Percentiles rank a stretch among this genome's conserved stretches.
Conservation (phyloP, 1,140 invertebrate species). For the Ceratina japonica region DNA sequence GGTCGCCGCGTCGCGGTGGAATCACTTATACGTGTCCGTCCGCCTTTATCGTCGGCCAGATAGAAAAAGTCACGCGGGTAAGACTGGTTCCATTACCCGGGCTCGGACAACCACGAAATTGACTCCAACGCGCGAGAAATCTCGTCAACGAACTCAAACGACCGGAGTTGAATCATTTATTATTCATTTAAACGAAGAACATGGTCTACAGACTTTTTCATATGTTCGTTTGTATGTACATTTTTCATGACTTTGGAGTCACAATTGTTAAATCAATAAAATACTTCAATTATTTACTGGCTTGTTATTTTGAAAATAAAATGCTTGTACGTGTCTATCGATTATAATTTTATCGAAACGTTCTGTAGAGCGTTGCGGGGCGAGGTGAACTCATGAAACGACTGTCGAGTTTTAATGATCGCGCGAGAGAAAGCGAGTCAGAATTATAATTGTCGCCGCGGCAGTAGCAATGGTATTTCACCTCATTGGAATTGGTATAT, state of each 20-base stretch:
- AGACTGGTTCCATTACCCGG: conserved; percentile 35
- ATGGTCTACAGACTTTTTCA: too few species aligned
- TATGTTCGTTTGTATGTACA: too few species aligned
- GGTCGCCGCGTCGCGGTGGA: conserved; percentile 5
- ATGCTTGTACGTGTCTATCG: not conserved
- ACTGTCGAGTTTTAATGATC: conserved; percentile 25
- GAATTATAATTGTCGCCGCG: conserved; percentile 7
- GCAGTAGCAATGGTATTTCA: conserved; percentile 26
- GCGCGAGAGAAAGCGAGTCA: conserved; percentile 47
- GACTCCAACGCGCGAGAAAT: conserved; percentile 21
- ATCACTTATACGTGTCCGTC: conserved; percentile 13
- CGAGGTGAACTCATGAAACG: conserved; percentile 31
- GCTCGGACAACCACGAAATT: conserved; percentile 8
- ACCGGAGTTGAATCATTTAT: too few species aligned
- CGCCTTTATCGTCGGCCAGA: not conserved
- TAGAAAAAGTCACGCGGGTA: conserved; percentile 26
- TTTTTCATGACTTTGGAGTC: too few species aligned
- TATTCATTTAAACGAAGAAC: too few species aligned
- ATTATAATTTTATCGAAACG: conserved; percentile 53
- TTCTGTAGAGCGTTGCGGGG: conserved; percentile 23
- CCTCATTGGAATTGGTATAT: conserved; percentile 54
- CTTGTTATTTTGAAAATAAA: not conserved
- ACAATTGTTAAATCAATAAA: too few species aligned
- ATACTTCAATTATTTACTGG: too few species aligned
- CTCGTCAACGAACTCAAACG: not conserved